Base-by-base conservation (phyloP, 2,113 vertebrate species). In the Odontophorus gujanensis region DNA sequence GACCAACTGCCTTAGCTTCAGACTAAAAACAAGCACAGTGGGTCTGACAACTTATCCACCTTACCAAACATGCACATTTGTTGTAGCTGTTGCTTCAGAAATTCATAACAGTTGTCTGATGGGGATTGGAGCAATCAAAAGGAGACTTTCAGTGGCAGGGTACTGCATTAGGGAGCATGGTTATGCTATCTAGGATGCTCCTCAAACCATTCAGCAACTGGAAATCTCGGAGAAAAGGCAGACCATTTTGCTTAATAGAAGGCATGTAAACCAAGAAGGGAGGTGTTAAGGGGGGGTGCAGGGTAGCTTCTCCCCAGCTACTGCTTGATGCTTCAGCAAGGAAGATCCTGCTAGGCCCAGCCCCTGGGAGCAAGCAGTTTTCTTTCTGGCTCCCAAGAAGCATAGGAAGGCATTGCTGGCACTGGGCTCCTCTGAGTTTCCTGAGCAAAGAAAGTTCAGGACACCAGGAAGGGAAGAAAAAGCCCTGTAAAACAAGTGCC, bases 161-260 rank as follows among this genome's bases (percentile, higher is more conserved):
- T 0, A 1, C 32, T 74, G 42, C 34, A 32, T 65, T 48, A 28
- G 0, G 2, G n/a, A 65, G 61, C 7, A 19, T 14, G 22, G 59
- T 53, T 89, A 8, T 55, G n/a, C 18, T 61, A 40, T 79, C 26
- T 45, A 32, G 34, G 19, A 11, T 50, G 25, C 15, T 86, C 67
- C 32, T 43, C 34, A 38, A 38, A 30, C 62, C 55, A 25, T 42
- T 83, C 32, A 25, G 13, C 38, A n/a, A 34, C 7, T 22, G 51
- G n/a, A 81, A 50, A 43, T 43, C 68, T 53, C 48, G 47, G 25
- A 77, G 15, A 51, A 67, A 68, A 76, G 65, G 34, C 22, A 36
- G 58, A 30, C 7, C 51, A 22, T 9, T 48, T 62, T 76, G 36
- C 13, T 45, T 45, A 20, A 8, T 69, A 58, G 42, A 87, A 67